Conservation (phyloP, 2,888 invertebrate genomes). For the Uloborus plumipes region DNA sequence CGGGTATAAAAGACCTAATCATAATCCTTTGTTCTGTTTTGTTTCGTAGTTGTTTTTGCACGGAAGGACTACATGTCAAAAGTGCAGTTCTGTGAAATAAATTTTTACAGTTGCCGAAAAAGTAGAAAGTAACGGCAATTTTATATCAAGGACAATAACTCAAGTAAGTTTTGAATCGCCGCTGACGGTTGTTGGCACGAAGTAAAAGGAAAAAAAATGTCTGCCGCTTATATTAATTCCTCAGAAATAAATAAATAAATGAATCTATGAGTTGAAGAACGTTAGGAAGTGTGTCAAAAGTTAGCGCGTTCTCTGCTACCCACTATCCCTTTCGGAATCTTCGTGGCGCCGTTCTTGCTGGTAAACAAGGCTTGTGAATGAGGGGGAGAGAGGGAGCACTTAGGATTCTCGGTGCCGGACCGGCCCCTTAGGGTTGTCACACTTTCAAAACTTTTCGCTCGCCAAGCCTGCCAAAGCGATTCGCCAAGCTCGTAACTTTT, state of each 20-base stretch:
- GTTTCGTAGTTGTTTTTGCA: no score
- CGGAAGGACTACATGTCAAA: no score
- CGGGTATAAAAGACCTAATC: no score
- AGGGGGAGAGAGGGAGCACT: slow-evolving; percentile 26
- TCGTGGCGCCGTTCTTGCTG: slow-evolving; percentile 57
- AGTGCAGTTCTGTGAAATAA: no score
- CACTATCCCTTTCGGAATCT: slow-evolving; percentile 56
- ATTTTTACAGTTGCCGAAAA: no score
- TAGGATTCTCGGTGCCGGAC: slow-evolving; percentile 62
- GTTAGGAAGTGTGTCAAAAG: slow-evolving; percentile 58
- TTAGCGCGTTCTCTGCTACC: slow-evolving; percentile 35
- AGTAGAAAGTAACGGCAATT: no score
- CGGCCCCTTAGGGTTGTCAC: slow-evolving; percentile 39
- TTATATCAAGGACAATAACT: no score
- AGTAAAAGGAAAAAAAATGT: no score
- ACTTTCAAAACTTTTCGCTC: slow-evolving; percentile 48
- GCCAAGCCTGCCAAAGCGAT: slow-evolving; percentile 11
- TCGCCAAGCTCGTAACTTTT: slow-evolving; percentile 8
- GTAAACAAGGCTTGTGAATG: slow-evolving; percentile 42
- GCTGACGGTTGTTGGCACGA: no score
- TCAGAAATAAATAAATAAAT: slow-evolving; percentile 40
- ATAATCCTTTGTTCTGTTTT: no score
- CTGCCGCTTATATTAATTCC: neutral
- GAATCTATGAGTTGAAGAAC: slow-evolving; percentile 22
- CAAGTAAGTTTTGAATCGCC: no score